phyloP scores from a whole-genome alignment of 1,140 invertebrate species.

The Nasonia giraulti region DNA sequence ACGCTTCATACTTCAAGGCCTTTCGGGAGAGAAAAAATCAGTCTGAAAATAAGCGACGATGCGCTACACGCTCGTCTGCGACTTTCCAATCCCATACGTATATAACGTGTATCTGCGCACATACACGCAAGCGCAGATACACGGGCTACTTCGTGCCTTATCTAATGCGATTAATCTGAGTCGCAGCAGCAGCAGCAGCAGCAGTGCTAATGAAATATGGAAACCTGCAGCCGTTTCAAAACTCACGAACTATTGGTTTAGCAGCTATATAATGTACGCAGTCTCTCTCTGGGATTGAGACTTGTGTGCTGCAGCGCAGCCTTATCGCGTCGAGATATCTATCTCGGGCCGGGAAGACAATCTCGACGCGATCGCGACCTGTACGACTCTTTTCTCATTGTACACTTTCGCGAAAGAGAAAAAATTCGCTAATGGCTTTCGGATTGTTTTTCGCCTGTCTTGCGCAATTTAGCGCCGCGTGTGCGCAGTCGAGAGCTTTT shows the following conservation, averaged over 20 bases:
- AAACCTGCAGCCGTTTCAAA: slow-evolving; percentile 24
- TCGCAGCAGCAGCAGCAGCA: background rate
- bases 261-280: background rate
- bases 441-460: background rate
- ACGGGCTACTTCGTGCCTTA: slow-evolving; percentile 23
- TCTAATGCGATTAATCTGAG: slow-evolving; percentile 44
- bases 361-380: background rate
- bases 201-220: slow-evolving; percentile 38
- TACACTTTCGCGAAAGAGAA: background rate
- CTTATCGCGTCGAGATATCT: background rate
- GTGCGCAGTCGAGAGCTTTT: background rate
- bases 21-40: too few species aligned
- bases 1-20: too few species aligned
- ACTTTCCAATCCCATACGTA: slow-evolving; percentile 35
- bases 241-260: slow-evolving; percentile 34
- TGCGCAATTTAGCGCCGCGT: background rate
- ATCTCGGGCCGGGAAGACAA: background rate
- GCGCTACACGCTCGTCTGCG: too few species aligned
- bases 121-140: slow-evolving; percentile 1
- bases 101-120: background rate
- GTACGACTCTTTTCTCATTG: background rate
- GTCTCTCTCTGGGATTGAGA: background rate
- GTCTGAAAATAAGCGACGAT: too few species aligned
- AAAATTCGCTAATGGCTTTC: background rate
- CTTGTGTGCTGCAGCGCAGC: background rate